Percentiles rank a stretch among this genome's conserved stretches.
Evolutionary conservation across 2,797 vertebrate species (phyloP).

Genomic region (Sebastes hubbsi): DNA sequence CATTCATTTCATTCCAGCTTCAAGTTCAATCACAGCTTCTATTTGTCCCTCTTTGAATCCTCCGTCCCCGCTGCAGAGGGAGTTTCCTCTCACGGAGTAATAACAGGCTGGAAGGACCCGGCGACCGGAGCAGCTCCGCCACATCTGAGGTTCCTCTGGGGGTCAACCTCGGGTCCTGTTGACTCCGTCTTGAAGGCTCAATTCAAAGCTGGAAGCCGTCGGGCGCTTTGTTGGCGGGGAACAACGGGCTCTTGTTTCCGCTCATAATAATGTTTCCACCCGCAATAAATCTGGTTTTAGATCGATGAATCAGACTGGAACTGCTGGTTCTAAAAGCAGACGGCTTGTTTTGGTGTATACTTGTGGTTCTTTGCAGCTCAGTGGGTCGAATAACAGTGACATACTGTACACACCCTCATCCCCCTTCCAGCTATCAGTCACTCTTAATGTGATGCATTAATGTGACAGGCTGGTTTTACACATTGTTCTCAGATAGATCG

Average conservation of each 20-base stretch:
- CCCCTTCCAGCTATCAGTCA: not conserved
- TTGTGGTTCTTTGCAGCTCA: not conserved
- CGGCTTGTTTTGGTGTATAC: slow-evolving; percentile 8
- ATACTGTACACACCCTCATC: not conserved
- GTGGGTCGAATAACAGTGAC: not conserved
- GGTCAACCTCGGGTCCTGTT: slow-evolving; percentile 43
- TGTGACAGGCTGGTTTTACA: not conserved
- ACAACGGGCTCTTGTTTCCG: slow-evolving; percentile 40
- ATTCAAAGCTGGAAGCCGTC: slow-evolving; percentile 27
- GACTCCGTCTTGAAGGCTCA: slow-evolving; percentile 30
- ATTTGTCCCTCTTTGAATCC: not conserved
- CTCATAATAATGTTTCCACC: slow-evolving; percentile 13
- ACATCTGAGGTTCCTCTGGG: slow-evolving; percentile 55
- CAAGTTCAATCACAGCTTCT: not conserved
- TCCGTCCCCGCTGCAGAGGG: slow-evolving; percentile 4
- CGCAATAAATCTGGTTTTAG: not conserved
- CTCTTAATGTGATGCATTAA: not conserved
- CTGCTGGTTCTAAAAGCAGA: not conserved
- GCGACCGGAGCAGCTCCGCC: not conserved
- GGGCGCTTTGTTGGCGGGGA: slow-evolving; percentile 14
- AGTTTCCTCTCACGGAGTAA: slow-evolving; percentile 42
- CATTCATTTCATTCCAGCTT: slow-evolving; percentile 23
- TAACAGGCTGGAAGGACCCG: slow-evolving; percentile 29
- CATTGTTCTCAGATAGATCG: not conserved
- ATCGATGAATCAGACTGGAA: not conserved